These are phyloP conservation scores for Diceros bicornis DNA, from an alignment of 2,797 vertebrate genomes.

Conservation along the genomic window DNA sequence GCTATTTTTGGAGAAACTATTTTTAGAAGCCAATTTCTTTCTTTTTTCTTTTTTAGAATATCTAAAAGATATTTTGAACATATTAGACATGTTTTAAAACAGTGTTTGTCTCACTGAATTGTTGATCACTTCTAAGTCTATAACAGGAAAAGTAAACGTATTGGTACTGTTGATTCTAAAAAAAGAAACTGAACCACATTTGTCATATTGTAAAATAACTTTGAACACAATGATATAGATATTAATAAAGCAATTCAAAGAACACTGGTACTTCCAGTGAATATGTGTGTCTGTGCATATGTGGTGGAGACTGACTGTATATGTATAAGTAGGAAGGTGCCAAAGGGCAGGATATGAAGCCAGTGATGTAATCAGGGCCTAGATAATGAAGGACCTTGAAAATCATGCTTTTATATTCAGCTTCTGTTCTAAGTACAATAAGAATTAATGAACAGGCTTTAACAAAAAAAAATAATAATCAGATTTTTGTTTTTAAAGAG, in stretches of 20 bases:
- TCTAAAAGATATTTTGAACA: background rate
- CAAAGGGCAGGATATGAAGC: background rate
- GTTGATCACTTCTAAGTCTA: background rate
- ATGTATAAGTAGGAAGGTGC: background rate
- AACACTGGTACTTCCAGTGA: background rate
- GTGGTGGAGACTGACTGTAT: background rate
- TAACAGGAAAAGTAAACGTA: background rate
- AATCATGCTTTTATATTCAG: background rate
- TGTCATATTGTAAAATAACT: constrained; percentile 30
- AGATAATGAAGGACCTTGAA: background rate
- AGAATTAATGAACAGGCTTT: background rate
- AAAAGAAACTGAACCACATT: background rate
- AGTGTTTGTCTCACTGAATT: background rate
- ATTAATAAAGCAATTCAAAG: background rate
- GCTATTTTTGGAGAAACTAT: background rate
- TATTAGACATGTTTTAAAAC: background rate
- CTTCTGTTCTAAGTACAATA: background rate
- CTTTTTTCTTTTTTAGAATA: background rate
- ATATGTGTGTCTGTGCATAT: background rate
- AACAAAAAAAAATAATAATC: background rate
- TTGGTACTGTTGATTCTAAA: background rate
- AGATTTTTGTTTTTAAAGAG: background rate
- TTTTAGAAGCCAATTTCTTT: background rate
- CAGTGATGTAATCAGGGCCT: background rate
- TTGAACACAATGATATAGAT: background rate